phyloP scores from a whole-genome alignment of 2,797 vertebrate genomes.

The Mareca penelope region DNA sequence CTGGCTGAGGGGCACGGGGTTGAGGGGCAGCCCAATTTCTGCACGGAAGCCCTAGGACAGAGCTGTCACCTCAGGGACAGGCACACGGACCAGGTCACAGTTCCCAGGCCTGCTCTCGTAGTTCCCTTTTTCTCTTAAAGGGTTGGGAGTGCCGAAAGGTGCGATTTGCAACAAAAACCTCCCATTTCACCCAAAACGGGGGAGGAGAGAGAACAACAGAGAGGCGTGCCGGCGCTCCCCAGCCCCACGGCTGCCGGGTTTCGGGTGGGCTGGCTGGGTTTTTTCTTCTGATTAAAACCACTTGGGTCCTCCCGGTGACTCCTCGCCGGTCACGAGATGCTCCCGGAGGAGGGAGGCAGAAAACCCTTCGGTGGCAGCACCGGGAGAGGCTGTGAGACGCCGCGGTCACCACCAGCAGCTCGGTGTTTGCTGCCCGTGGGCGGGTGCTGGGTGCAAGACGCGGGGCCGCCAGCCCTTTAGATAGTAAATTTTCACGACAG shows the following conservation, averaged over 20 bases:
- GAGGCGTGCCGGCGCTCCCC: background rate
- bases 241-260: background rate
- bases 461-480: rapidly evolving
- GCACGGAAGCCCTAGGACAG: rapidly evolving
- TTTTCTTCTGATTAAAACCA: background rate
- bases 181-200: background rate
- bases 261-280: background rate
- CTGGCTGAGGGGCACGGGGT: rapidly evolving
- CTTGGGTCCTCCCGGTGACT: background rate
- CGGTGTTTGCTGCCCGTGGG: background rate
- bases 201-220: background rate
- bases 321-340: background rate
- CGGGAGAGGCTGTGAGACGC: background rate
- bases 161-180: background rate
- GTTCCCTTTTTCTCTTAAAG: background rate
- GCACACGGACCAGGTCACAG: background rate
- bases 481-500: background rate
- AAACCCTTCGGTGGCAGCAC: background rate
- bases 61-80: background rate
- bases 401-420: rapidly evolving
- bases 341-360: background rate
- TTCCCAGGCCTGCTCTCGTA: background rate
- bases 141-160: background rate
- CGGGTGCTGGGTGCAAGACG: background rate
- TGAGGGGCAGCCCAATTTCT: background rate